These are phyloP conservation scores for Hyla sarda DNA, from an alignment of 2,113 vertebrate genomes.

Conservation along the genomic window DNA sequence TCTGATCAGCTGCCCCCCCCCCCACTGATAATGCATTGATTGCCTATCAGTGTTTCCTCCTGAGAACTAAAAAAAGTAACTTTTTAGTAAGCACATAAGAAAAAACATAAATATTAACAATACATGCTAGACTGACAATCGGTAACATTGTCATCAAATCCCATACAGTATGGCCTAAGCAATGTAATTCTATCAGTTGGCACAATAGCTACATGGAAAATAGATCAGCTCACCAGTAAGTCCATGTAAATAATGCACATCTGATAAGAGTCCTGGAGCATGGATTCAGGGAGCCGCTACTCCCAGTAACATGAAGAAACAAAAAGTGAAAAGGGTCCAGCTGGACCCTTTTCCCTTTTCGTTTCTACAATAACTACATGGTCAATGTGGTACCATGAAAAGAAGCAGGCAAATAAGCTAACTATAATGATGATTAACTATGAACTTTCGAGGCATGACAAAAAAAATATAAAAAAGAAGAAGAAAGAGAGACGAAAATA, in stretches of 20 bases:
- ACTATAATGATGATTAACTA: slow-evolving; percentile 85
- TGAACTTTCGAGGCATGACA: slow-evolving; percentile 77
- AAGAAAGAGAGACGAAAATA: no score
- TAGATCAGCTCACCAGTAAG: no score
- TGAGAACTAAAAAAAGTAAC: neutral
- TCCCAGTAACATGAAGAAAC: no score
- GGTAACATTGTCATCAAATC: slow-evolving; percentile 70
- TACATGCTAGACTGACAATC: slow-evolving; percentile 79
- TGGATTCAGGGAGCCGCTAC: no score
- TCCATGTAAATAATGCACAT: no score
- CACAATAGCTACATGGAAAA: slow-evolving; percentile 68
- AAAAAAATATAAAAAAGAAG: slow-evolving; percentile 75
- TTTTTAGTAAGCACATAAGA: slow-evolving; percentile 69
- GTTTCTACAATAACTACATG: slow-evolving; percentile 69
- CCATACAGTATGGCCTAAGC: slow-evolving; percentile 63
- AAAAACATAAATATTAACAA: slow-evolving; percentile 70
- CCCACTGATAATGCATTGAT: neutral
- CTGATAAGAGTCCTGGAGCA: no score
- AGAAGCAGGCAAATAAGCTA: slow-evolving; percentile 82
- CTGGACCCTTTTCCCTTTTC: no score
- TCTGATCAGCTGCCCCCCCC: neutral
- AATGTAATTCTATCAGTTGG: slow-evolving; percentile 64
- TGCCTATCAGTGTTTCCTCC: neutral
- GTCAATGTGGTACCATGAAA: slow-evolving; percentile 76
- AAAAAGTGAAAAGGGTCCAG: no score